Percentiles rank a stretch among this genome's conserved stretches.
These are phyloP conservation scores for Sitophilus oryzae DNA, from an alignment of 1,140 invertebrate species.

Conservation along the genomic window DNA sequence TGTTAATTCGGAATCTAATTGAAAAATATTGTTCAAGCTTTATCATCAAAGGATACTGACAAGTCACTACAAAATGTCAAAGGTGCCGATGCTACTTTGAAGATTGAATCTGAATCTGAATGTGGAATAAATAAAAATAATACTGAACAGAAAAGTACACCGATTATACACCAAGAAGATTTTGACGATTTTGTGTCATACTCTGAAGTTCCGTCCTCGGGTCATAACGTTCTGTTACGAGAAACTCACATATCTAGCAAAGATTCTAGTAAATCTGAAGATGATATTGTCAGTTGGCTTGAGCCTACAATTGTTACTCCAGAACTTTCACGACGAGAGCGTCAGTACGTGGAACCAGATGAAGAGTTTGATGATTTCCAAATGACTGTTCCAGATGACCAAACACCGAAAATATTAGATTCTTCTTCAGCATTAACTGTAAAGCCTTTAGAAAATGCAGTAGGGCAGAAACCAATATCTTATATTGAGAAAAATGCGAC, in stretches of 20 bases:
- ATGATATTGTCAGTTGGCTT: constrained; percentile 24
- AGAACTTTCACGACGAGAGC: constrained; percentile 30
- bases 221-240: constrained; percentile 31
- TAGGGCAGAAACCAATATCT: no score
- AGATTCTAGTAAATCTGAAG: constrained; percentile 5
- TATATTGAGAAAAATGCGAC: no score
- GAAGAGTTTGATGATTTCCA: constrained; percentile 40
- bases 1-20: no score
- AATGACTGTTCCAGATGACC: constrained; percentile 26
- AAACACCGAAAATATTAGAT: neutral
- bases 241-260: constrained; percentile 41
- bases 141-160: neutral
- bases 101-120: neutral
- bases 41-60: no score
- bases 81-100: neutral
- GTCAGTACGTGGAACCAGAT: constrained; percentile 12
- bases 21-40: no score
- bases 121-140: neutral
- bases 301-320: constrained; percentile 38
- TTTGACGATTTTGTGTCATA: constrained; percentile 32
- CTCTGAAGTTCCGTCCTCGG: neutral
- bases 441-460: constrained; percentile 10
- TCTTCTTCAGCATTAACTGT: constrained; percentile 7
- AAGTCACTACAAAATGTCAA: no score
- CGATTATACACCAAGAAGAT: constrained; percentile 19